Percentiles rank a stretch among this genome's conserved stretches.
phyloP scores from a whole-genome alignment of 2,888 invertebrate species.

The Electrophaes corylata region DNA sequence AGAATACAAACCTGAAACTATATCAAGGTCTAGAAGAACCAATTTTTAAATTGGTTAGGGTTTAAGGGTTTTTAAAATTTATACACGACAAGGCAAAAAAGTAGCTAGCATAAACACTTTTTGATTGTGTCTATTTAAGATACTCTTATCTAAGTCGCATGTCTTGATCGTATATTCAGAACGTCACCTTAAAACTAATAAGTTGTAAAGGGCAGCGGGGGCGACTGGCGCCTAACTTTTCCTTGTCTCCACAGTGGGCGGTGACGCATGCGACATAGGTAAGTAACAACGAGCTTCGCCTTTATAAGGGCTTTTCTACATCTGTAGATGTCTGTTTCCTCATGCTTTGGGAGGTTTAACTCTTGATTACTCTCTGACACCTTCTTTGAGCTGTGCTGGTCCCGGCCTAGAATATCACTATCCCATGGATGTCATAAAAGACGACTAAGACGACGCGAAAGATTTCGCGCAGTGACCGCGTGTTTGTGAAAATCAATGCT shows the following conservation, averaged over 20 bases:
- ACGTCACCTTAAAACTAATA: conserved; percentile 11
- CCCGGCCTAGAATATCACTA: too few relatives aligned
- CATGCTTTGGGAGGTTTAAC: conserved; percentile 2
- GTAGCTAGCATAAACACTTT: background rate
- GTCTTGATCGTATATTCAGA: background rate
- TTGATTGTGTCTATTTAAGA: background rate
- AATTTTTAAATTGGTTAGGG: too few relatives aligned
- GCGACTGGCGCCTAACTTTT: conserved; percentile 25
- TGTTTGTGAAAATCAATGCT: too few relatives aligned
- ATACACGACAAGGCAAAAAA: background rate
- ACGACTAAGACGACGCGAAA: too few relatives aligned
- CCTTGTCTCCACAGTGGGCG: conserved; percentile 27
- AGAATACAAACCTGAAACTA: too few relatives aligned
- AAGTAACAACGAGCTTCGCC: background rate
- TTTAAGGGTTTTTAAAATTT: too few relatives aligned
- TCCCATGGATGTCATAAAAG: too few relatives aligned
- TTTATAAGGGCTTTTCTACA: conserved; percentile 7
- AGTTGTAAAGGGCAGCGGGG: conserved; percentile 19
- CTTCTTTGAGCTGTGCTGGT: too few relatives aligned
- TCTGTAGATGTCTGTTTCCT: conserved; percentile 6
- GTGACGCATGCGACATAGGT: conserved; percentile 9
- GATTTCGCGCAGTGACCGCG: too few relatives aligned
- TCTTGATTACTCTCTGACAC: background rate
- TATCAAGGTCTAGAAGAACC: too few relatives aligned
- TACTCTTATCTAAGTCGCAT: background rate